Percentiles rank a stretch among this genome's conserved stretches.
phyloP scores from a whole-genome alignment of 2,113 vertebrate genomes.

The Amphilophus citrinellus region DNA sequence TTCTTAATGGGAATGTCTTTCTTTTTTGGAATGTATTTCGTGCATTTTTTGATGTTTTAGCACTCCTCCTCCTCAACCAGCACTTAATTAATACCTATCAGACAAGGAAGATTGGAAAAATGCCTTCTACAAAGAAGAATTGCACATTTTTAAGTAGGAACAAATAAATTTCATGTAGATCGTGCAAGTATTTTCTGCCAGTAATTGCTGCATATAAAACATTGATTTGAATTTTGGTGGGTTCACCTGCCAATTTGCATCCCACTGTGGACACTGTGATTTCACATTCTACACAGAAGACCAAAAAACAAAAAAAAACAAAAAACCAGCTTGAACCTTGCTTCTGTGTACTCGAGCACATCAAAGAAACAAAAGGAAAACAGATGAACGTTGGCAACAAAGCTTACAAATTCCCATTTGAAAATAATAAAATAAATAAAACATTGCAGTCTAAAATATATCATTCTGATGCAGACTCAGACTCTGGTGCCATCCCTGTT shows the following conservation, averaged over 20 bases:
- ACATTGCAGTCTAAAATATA: slow-evolving; percentile 3
- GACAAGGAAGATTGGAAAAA: neutral
- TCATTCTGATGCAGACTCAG: neutral
- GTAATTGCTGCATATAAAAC: too few relatives aligned
- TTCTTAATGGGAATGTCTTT: neutral
- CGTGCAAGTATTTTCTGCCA: neutral
- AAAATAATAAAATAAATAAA: neutral
- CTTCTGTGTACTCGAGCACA: slow-evolving; percentile 9
- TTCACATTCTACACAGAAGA: slow-evolving; percentile 5
- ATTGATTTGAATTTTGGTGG: neutral
- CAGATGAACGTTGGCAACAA: neutral
- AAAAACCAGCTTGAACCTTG: neutral
- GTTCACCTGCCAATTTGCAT: neutral
- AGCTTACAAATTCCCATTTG: slow-evolving; percentile 5
- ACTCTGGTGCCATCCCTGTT: slow-evolving; percentile 1
- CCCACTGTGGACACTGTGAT: slow-evolving; percentile 22
- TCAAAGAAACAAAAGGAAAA: slow-evolving; percentile 29
- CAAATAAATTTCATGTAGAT: neutral
- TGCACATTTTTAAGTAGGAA: neutral
- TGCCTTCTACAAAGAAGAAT: neutral
- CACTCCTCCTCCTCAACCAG: neutral
- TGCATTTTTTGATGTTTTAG: neutral
- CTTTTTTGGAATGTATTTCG: neutral
- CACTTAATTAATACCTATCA: neutral
- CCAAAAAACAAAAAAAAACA: neutral